Evolutionary conservation across 2,797 vertebrate species (phyloP), one percentile per base, ranked within the genome.

Genomic region (Pelodytes ibericus): DNA sequence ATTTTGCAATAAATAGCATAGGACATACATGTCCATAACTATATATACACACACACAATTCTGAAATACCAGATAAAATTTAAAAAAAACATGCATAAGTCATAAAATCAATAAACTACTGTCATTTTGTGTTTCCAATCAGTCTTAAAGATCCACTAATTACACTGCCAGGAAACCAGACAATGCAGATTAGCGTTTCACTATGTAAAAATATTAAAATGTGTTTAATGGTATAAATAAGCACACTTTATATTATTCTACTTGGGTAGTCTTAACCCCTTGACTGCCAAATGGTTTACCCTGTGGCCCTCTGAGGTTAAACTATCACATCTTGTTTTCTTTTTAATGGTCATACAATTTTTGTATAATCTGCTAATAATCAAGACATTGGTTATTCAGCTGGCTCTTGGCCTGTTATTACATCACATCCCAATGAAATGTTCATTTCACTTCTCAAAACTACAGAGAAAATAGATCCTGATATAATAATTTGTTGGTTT

Each of bases 371-470:
- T 78, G 76, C 30, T 72, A 72, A 71, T 72, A 72, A 78, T 78
- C 71, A 78, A 25, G 76, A 15, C 71, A 53, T 9, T 79, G 64
- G 64, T 79, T 74, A 73, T 49, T 72, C 77, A 79, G 77, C 71
- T 73, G 77, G 64, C 20, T 61, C 57, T 20, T 20, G 25, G 29
- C 36, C 77, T 62, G 69, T 79, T 79, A 73, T 59, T 60, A 63
- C 73, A 71, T 79, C 77, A 73, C 62, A 68, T 69, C 41, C 47
- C 30, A 69, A 51, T 79, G 71, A 79, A 79, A 79, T 68, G 71
- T 57, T 73, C 73, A 73, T 79, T 79, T 61, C 63, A 53, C 63
- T 56, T 67, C 56, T 79, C 51, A 73, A 67, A 56, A 56, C 70
- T 59, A 26, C 44, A 53, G 29, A 72, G 53, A 68, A 30, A 68